These are phyloP conservation scores for Eptatretus atami DNA, from an alignment of 2,797 vertebrate species.

Conservation along the genomic window DNA sequence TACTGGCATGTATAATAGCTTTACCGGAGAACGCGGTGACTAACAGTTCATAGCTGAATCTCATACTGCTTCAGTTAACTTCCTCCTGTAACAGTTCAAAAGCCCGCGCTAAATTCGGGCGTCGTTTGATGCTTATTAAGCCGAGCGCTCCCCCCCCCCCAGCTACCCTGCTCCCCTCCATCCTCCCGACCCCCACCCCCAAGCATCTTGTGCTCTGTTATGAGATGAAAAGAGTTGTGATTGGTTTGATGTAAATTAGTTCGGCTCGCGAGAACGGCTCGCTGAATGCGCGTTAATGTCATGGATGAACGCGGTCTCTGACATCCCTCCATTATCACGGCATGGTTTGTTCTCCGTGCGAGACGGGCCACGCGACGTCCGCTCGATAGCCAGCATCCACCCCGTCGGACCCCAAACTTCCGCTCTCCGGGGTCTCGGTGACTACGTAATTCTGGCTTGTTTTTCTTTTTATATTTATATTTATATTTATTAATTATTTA, in stretches of 20 bases:
- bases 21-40: constrained; percentile 1
- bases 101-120: constrained; percentile 4
- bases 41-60: constrained; percentile 5
- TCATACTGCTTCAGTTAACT: constrained; percentile 5
- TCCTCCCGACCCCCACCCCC: constrained; percentile 22
- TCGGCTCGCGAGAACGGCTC: not conserved
- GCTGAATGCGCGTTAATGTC: too few relatives aligned
- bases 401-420: too few relatives aligned
- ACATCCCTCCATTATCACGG: too few relatives aligned
- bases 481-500: too few relatives aligned
- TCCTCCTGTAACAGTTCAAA: constrained; percentile 2
- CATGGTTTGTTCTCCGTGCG: too few relatives aligned
- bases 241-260: constrained; percentile 10
- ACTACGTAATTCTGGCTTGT: too few relatives aligned
- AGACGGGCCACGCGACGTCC: too few relatives aligned
- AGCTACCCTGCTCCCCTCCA: too few relatives aligned
- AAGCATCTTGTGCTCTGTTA: constrained; percentile 62
- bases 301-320: too few relatives aligned
- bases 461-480: too few relatives aligned
- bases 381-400: too few relatives aligned
- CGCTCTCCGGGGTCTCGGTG: too few relatives aligned
- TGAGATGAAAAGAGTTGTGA: constrained; percentile 22
- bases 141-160: not conserved
- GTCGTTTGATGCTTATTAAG: constrained; percentile 6
- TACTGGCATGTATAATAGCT: constrained; percentile 6